Percentiles rank a stretch among this genome's conserved stretches.
phyloP scores from a whole-genome alignment of 2,888 invertebrate species.

The Plusia festucae region DNA sequence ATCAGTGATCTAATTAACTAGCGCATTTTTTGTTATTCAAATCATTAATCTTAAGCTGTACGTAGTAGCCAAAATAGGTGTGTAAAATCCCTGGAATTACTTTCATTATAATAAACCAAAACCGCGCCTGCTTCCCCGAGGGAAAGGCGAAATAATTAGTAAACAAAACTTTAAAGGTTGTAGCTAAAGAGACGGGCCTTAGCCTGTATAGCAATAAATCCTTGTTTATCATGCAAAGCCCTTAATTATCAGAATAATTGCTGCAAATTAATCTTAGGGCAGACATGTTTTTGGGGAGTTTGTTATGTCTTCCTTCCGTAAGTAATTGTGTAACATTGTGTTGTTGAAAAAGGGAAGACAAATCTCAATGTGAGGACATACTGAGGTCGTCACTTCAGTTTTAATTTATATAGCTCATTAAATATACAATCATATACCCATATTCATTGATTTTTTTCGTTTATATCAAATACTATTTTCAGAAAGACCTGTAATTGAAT shows the following conservation, averaged over 20 bases:
- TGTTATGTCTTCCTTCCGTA: not conserved
- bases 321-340: not conserved
- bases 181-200: not conserved
- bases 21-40: not conserved
- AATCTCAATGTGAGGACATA: too few species aligned
- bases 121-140: not conserved
- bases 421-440: too few species aligned
- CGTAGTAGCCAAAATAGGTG: not conserved
- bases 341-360: not conserved
- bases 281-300: not conserved
- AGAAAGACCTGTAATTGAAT: too few species aligned
- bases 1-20: slow-evolving; percentile 1
- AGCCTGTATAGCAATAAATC: slow-evolving; percentile 1
- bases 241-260: not conserved
- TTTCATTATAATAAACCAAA: slow-evolving; percentile 31
- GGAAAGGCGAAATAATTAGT: not conserved
- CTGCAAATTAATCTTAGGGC: slow-evolving; percentile 1
- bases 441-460: too few species aligned
- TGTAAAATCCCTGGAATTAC: slow-evolving; percentile 5
- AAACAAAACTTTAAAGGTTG: not conserved
- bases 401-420: too few species aligned
- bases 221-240: slow-evolving; percentile 4
- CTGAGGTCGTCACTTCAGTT: too few species aligned
- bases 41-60: not conserved
- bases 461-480: too few species aligned